Evolutionary conservation across 2,113 vertebrate genomes (phyloP), one percentile per base, ranked within the genome.

Genomic region (Piliocolobus tephrosceles): DNA sequence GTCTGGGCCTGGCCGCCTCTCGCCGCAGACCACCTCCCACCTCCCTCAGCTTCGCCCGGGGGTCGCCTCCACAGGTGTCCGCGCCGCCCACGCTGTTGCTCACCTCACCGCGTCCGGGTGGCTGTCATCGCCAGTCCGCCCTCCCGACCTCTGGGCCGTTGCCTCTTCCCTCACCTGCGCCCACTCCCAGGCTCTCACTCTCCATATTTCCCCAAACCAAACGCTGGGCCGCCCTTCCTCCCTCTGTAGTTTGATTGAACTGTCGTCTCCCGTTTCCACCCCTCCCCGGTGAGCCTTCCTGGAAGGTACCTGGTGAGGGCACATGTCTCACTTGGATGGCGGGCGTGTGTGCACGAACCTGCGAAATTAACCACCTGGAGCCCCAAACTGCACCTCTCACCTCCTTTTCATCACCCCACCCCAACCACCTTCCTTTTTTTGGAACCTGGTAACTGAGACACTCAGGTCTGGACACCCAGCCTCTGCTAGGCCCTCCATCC

Each of bases 41-140:
- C 52, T 38, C 43, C 89, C 68, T 97, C 93, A 35, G 83, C 83
- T 79, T 40, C 25, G 43, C 43, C 70, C 40, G 13, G 61, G 43
- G 82, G 79, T n/a, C 88, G 45, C 93, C 81, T 75, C 95, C 95
- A 96, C 97, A 98, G 96, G 97, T 97, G 96, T 93, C 86, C 38
- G 38, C 23, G 58, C 66, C 93, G 30, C 73, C 94, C 79, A 9
- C 85, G 40, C 55, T 18, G 85, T 18, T 13, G 87, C 87, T 40
- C 89, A 45, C 88, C 81, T 70, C 78, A 20, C 86, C 2, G 50
- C 30, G 47, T 20, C 83, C 13, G 73, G 83, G 57, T 9, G 94
- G 40, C 58, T 97, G 96, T 95, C 97, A 95, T 47, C 68, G 61
- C 47, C 82, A 5, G 47, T 45, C 87, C 14, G 84, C 81, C 43